phyloP scores from a whole-genome alignment of 2,888 invertebrate species.

The Ormyrus thymus region DNA sequence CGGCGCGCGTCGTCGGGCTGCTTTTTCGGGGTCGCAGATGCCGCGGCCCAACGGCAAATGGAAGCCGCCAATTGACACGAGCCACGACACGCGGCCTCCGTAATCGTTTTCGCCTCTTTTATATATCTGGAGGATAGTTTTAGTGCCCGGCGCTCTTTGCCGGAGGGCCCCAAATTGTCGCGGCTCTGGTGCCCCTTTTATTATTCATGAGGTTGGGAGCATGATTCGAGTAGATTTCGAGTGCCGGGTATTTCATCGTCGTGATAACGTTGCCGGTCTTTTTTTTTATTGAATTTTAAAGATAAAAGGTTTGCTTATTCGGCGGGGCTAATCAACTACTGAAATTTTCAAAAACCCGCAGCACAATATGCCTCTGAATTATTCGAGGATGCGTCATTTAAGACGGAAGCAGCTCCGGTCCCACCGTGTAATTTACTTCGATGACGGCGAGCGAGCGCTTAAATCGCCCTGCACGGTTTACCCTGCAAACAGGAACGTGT shows the following conservation, averaged over 20 bases:
- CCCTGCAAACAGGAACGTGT: conserved; percentile 12
- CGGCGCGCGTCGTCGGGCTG: conserved; percentile 50
- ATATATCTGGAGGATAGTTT: too few species aligned
- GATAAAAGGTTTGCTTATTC: too few species aligned
- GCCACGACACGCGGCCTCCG: conserved; percentile 53
- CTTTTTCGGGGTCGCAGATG: conserved; percentile 70
- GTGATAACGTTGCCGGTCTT: too few species aligned
- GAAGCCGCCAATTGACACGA: conserved; percentile 70
- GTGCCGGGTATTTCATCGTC: too few species aligned
- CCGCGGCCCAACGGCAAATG: conserved; percentile 65
- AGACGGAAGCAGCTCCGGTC: background rate
- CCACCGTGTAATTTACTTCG: background rate
- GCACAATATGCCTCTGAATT: too few species aligned
- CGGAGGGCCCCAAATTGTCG: background rate
- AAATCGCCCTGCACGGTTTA: conserved; percentile 15
- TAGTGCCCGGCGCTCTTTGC: background rate
- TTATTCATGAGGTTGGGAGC: background rate
- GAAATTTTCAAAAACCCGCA: too few species aligned
- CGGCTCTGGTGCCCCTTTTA: background rate
- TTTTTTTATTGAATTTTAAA: too few species aligned
- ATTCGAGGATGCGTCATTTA: too few species aligned
- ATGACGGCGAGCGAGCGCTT: background rate
- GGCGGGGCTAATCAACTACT: too few species aligned
- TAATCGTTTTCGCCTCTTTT: too few species aligned
- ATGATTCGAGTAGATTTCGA: conserved; percentile 26